phyloP scores from a whole-genome alignment of 2,888 invertebrate genomes.

The Smittia sp. region DNA sequence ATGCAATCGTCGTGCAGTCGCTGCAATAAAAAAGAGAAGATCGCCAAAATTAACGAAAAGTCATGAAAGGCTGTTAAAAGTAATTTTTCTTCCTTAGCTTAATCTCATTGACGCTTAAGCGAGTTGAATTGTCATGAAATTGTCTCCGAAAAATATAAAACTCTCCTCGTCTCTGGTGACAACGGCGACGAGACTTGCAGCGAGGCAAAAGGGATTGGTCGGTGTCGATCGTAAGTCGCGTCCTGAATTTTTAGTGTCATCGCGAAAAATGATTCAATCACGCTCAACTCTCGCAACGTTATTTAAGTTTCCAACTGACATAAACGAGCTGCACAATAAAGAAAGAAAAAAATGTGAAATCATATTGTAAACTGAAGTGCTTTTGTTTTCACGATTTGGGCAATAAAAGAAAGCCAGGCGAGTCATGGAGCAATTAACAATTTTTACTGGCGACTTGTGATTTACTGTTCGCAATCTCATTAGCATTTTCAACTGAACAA shows the following conservation, averaged over 20 bases:
- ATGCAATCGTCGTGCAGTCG: conserved; percentile 16
- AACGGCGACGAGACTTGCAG: not conserved
- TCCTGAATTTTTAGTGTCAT: conserved; percentile 22
- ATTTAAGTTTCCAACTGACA: not conserved
- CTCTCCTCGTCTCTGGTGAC: not conserved
- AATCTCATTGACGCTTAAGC: conserved; percentile 13
- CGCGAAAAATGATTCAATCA: conserved; percentile 14
- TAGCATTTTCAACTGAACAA: conserved; percentile 2
- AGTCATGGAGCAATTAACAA: conserved; percentile 22
- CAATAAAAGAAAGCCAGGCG: conserved; percentile 2
- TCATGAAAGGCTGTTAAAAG: conserved; percentile 25
- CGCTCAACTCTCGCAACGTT: not conserved
- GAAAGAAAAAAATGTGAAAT: conserved; percentile 3
- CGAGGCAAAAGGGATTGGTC: not conserved
- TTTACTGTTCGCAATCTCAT: not conserved
- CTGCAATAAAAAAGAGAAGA: conserved; percentile 11
- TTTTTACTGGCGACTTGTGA: conserved; percentile 10
- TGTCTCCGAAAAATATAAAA: not conserved
- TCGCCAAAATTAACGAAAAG: conserved; percentile 24
- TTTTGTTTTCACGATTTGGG: conserved; percentile 19
- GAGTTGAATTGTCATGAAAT: not conserved
- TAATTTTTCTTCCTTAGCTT: conserved; percentile 37
- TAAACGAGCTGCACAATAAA: conserved; percentile 1
- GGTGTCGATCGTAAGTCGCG: not conserved
- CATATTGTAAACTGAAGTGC: conserved; percentile 12